Conservation (phyloP, 2,113 vertebrate species). For the Thamnophis sirtalis region DNA sequence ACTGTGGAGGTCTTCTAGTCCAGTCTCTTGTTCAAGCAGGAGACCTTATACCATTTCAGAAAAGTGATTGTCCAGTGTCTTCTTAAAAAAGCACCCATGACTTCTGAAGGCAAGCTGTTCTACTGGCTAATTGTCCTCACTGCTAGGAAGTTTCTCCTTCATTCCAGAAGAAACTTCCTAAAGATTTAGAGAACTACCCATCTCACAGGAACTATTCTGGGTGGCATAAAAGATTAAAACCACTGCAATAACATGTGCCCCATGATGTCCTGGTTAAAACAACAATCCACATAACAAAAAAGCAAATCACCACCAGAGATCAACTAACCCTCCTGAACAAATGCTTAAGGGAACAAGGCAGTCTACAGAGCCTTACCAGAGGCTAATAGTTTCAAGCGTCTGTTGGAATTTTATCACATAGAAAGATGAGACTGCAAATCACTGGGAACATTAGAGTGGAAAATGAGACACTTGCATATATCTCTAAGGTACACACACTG, state of each 20-base stretch:
- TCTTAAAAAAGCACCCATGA: too few relatives aligned
- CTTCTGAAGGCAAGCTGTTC: too few relatives aligned
- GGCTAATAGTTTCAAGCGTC: background rate
- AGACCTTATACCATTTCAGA: too few relatives aligned
- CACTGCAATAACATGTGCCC: background rate
- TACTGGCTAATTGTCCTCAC: too few relatives aligned
- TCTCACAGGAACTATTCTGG: background rate
- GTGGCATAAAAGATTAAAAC: background rate
- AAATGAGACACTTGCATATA: background rate
- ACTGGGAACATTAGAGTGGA: background rate
- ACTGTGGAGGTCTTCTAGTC: too few relatives aligned
- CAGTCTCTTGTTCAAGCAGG: too few relatives aligned
- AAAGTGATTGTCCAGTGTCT: too few relatives aligned
- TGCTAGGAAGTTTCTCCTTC: too few relatives aligned
- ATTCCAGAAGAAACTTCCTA: too few relatives aligned
- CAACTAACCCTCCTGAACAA: background rate
- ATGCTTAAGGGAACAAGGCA: background rate
- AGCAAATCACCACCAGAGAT: background rate
- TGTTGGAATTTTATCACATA: background rate
- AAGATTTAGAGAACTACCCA: background rate
- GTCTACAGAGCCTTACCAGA: background rate
- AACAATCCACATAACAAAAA: background rate
- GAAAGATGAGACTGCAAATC: background rate
- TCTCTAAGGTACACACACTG: background rate
- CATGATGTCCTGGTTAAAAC: background rate